Base-by-base conservation (phyloP, 2,888 invertebrate genomes). In the Aelia acuminata region DNA sequence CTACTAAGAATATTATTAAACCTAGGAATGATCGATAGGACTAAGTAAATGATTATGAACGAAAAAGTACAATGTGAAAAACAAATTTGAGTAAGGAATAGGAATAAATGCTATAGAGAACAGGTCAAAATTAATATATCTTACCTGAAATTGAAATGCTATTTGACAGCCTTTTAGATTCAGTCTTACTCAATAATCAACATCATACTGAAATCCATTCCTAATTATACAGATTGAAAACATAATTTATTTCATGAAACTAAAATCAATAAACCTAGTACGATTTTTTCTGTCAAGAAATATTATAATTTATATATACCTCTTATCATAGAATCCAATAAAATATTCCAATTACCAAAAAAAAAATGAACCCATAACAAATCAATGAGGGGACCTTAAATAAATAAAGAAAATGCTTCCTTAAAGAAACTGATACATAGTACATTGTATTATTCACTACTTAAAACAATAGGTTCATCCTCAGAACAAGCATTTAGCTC, bases 401-500 rank as follows among this genome's bases (percentile, higher is more conserved):
- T 39, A 75, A 0, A 80, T 80, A 80, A 80, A 22, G 39, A 13
- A 13, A 80, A 80, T 80, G 80, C n/a, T 5, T 80, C 43, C 18
- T 43, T 43, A 43, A 43, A 22, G 22, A n/a, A 43, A 43, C 11
- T 11, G 8, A 10, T n/a, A 3, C 3, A 80, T 3, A n/a, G 18
- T n/a, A 13, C 22, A 80, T n/a, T 22, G n/a, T n/a, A 43, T 22
- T 80, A 80, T 80, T 80, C 80, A 39, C 8, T 80, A 80, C 43
- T 80, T 80, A 80, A 80, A 80, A 80, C 43, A 39, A 80, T n/a
- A 18, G 39, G 80, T 80, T 85, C 85, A 49, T 88, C 88, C 2
- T 53, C 84, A 47, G 50, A 84, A 47, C 88, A 88, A 39, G 84
- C 84, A 26, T 49, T 50, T 35, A 84, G 26, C 50, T 89, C 88